Base-by-base conservation (phyloP, 2,888 invertebrate genomes). In the Drosophila acutilabella region DNA sequence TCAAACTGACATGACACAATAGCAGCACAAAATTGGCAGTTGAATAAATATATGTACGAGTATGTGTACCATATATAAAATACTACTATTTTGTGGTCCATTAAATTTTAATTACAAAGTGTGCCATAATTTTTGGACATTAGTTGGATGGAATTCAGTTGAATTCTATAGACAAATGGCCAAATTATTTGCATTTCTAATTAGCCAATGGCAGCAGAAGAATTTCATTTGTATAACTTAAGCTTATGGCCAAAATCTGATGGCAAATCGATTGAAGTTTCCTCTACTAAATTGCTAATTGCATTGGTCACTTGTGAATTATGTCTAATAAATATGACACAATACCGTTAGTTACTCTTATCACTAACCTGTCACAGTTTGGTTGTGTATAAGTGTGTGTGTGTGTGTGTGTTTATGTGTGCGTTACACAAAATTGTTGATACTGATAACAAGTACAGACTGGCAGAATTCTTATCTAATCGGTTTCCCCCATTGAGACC, bases 401-500 rank as follows among this genome's bases (percentile, higher is more conserved):
- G 38, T 44, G 18, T 54, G 60, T 42, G 41, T 54, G 11, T 38
- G 33, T 57, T 10, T 54, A 14, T 64, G 42, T 58, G 54, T 33
- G 56, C 26, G 48, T 57, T 59, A 60, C 60, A 66, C 30, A 62
- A 50, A 30, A 67, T 60, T 77, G 68, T 77, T 73, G 58, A 64
- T 65, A 50, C 53, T 76, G 76, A 76, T 76, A 76, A 78, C 78
- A 57, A 47, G 33, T 59, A 7, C 26, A 16, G 38, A 69, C 69
- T 69, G 56, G 75, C 78, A 62, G 78, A 76, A 68, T 54, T 69
- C 81, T 81, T 81, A 81, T 87, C 81, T 81, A 81, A 84, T 87
- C 81, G 65, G 56, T 53, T 64, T 81, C 57, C 48, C 77, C 74
- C 69, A 69, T 57, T 53, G 78, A 56, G 59, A 50, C 60, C 61